phyloP scores from a whole-genome alignment of 2,888 invertebrate genomes.

The Pyralis farinalis region DNA sequence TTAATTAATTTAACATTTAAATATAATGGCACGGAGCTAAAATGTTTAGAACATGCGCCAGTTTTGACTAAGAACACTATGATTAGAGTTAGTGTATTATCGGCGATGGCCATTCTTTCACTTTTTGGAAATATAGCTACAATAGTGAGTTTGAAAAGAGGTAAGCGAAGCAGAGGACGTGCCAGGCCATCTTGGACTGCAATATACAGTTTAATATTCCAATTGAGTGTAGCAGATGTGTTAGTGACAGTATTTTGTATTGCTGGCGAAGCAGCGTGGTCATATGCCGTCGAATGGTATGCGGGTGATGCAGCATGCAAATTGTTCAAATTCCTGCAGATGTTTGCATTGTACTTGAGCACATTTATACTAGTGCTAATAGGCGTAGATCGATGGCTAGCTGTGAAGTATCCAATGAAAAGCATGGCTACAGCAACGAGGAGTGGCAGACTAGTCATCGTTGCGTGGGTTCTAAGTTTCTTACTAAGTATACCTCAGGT shows the following conservation, averaged over 20 bases:
- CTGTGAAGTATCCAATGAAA: slow-evolving; percentile 90
- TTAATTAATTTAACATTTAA: slow-evolving; percentile 35
- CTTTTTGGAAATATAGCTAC: slow-evolving; percentile 88
- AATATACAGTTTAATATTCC: slow-evolving; percentile 89
- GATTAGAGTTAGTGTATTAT: slow-evolving; percentile 84
- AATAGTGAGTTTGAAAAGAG: slow-evolving; percentile 86
- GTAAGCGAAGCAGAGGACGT: slow-evolving; percentile 78
- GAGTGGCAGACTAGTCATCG: slow-evolving; percentile 84
- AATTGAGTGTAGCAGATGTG: slow-evolving; percentile 91
- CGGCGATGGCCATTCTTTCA: slow-evolving; percentile 86
- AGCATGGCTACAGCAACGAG: slow-evolving; percentile 84
- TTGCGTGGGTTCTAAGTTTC: slow-evolving; percentile 87
- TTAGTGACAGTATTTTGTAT: slow-evolving; percentile 91
- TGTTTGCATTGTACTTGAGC: slow-evolving; percentile 90
- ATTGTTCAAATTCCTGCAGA: slow-evolving; percentile 89
- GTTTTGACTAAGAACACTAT: slow-evolving; percentile 82
- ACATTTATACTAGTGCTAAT: slow-evolving; percentile 91
- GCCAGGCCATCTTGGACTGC: slow-evolving; percentile 85
- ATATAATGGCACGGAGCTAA: slow-evolving; percentile 54
- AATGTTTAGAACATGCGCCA: slow-evolving; percentile 85
- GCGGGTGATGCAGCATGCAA: slow-evolving; percentile 90
- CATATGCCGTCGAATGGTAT: slow-evolving; percentile 89
- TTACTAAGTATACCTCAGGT: slow-evolving; percentile 92
- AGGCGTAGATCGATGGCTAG: slow-evolving; percentile 90
- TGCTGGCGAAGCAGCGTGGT: slow-evolving; percentile 90